phyloP scores from a whole-genome alignment of 1,140 invertebrate species.

The Pinna nobilis region DNA sequence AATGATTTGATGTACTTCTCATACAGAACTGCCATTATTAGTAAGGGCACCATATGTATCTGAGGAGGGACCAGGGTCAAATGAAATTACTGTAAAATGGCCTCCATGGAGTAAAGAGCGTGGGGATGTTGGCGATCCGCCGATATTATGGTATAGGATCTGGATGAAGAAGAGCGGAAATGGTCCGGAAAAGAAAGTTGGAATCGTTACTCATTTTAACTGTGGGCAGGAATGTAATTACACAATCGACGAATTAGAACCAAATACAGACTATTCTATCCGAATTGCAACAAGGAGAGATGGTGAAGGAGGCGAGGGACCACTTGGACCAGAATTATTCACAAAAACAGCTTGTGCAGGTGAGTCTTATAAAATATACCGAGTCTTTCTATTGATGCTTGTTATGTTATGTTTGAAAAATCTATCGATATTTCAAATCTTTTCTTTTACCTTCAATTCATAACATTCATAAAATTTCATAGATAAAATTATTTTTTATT shows the following conservation, averaged over 20 bases:
- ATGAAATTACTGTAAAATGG: slow-evolving; percentile 61
- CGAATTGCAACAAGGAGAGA: slow-evolving; percentile 57
- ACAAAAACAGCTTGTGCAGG: slow-evolving; percentile 62
- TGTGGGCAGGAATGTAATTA: slow-evolving; percentile 57
- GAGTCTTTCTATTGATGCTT: neutral
- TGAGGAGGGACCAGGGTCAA: slow-evolving; percentile 42
- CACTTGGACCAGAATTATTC: slow-evolving; percentile 53
- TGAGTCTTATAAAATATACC: slow-evolving; percentile 28
- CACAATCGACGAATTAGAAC: slow-evolving; percentile 52
- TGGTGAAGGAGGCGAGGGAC: slow-evolving; percentile 62
- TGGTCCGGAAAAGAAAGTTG: slow-evolving; percentile 44
- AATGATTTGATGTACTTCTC: no score
- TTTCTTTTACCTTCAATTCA: neutral
- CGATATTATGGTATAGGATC: slow-evolving; percentile 65
- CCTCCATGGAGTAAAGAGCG: slow-evolving; percentile 54
- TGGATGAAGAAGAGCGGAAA: slow-evolving; percentile 43
- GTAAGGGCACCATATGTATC: slow-evolving; percentile 54
- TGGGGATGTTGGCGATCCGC: slow-evolving; percentile 63
- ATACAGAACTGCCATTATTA: slow-evolving; percentile 60
- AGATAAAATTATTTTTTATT: no score
- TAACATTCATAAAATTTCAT: no score
- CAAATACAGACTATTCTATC: slow-evolving; percentile 64
- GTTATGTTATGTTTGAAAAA: neutral
- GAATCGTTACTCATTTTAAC: slow-evolving; percentile 56
- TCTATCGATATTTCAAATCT: neutral